phyloP scores from a whole-genome alignment of 1,140 invertebrate genomes.

The Rhynchophorus ferrugineus region DNA sequence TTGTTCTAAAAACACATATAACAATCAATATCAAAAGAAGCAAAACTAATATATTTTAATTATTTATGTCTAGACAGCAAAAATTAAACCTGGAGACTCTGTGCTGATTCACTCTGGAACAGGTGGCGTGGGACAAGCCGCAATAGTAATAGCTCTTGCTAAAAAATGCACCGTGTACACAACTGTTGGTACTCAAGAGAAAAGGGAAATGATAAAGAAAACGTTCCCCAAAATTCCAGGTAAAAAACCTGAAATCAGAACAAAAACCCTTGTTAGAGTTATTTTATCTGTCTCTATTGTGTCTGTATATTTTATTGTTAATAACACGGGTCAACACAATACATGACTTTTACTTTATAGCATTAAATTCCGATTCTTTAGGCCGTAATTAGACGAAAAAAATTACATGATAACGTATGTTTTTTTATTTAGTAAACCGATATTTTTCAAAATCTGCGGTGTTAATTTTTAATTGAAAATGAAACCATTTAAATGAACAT shows the following conservation, averaged over 20 bases:
- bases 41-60: neutral
- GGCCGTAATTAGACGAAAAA: no score
- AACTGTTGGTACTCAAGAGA: slow-evolving; percentile 66
- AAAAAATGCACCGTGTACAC: slow-evolving; percentile 65
- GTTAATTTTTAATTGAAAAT: no score
- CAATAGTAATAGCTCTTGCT: slow-evolving; percentile 68
- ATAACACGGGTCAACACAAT: no score
- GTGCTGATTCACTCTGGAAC: slow-evolving; percentile 73
- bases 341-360: no score
- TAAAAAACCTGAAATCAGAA: slow-evolving; percentile 1
- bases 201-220: slow-evolving; percentile 66
- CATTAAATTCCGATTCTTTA: no score
- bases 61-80: slow-evolving; percentile 12
- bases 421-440: no score
- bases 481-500: no score
- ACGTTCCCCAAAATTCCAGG: slow-evolving; percentile 59
- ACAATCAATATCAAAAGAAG: neutral
- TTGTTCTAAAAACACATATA: neutral
- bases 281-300: no score
- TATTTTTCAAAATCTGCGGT: no score
- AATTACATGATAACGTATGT: no score
- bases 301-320: no score
- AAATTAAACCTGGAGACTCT: slow-evolving; percentile 19
- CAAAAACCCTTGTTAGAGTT: no score
- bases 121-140: slow-evolving; percentile 82